Base-by-base conservation (phyloP, 2,888 invertebrate species). In the Pollenia angustigena region DNA sequence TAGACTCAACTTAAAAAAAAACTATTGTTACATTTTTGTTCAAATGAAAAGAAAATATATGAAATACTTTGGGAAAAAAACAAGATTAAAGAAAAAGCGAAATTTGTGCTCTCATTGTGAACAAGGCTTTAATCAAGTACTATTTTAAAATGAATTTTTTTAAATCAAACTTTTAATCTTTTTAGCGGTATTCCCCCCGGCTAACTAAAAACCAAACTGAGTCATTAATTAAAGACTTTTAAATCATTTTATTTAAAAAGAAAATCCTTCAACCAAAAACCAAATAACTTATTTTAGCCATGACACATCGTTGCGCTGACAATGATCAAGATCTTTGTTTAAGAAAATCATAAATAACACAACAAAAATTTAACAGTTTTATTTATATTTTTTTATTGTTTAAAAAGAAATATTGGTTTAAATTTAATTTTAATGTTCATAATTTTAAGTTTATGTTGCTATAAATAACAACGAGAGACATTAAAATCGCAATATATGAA, bases 301-400 rank as follows among this genome's bases (percentile, higher is more conserved):
- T 87, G 87, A 87, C 87, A 74, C 83, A 87, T 81, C 46, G 44
- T 16, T 16, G 14, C 40, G 11, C 14, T 48, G 44, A n/a, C 3
- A 46, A 11, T 69, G 48, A 69, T n/a, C 16, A 62, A 7, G 14
- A 42, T 79, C 42, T 50, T 18, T 40, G 14, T 60, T 62, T 64
- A 10, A 10, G 40, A 54, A 71, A 18, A n/a, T 56, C n/a, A 48
- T 58, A 23, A 56, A 80, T 52, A 50, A 50, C 18, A 69, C 48
- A 62, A 54, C 44, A 68, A 72, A 66, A 4, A 75, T 48, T 52
- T 42, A 58, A 85, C 74, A 79, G 54, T 74, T 85, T 72, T 60
- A 16, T 56, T 78, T 12, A 2, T 54, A 32, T 14, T 60, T 62
- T 42, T 23, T 48, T 16, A 40, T 8, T 18, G 12, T 14, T 66